These are phyloP conservation scores for Somateria mollissima DNA, from an alignment of 2,797 vertebrate genomes.

Conservation along the genomic window DNA sequence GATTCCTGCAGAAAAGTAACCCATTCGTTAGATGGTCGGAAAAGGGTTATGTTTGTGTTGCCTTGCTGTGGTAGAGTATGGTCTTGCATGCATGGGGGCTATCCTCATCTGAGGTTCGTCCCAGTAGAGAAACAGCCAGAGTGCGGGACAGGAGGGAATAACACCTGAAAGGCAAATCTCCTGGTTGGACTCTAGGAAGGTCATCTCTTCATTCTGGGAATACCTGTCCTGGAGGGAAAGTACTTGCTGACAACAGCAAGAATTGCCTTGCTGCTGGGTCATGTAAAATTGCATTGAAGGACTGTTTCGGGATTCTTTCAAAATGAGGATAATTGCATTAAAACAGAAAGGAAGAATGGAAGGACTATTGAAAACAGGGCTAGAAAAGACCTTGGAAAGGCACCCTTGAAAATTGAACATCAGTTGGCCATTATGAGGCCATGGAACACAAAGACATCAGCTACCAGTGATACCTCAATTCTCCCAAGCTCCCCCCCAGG, in stretches of 20 bases:
- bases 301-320: background rate
- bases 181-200: background rate
- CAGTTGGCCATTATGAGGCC: background rate
- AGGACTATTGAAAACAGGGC: background rate
- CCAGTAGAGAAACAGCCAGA: background rate
- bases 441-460: background rate
- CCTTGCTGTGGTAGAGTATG: background rate
- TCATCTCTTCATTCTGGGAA: background rate
- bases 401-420: background rate
- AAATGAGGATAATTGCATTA: background rate
- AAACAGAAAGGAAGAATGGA: background rate
- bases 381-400: background rate
- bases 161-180: background rate
- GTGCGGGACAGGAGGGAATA: background rate
- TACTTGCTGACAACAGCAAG: background rate
- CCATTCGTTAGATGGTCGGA: background rate
- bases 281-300: background rate
- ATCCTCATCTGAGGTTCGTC: background rate
- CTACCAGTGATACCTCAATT: background rate
- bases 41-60: accelerated
- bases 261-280: background rate
- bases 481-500: background rate
- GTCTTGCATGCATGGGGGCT: background rate
- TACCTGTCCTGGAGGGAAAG: background rate
- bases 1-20: background rate